phyloP scores from a whole-genome alignment of 2,888 invertebrate species.

The Agonopterix heracliana region DNA sequence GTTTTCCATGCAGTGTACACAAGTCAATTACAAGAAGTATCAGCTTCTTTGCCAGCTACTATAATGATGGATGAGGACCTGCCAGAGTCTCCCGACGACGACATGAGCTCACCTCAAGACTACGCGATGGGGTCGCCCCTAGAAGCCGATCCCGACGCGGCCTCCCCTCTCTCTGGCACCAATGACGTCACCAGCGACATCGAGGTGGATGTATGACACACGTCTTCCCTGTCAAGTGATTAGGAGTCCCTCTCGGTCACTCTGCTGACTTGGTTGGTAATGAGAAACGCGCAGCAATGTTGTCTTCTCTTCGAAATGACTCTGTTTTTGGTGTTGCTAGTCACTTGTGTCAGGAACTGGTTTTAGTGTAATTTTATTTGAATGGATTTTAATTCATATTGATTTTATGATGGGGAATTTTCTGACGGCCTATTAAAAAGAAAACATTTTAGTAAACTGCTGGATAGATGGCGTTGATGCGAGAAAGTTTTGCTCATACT shows the following conservation, averaged over 20 bases:
- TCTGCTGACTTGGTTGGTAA: slow-evolving; percentile 1
- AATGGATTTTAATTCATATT: no score
- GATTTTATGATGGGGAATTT: no score
- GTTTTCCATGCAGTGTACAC: slow-evolving; percentile 51
- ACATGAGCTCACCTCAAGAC: slow-evolving; percentile 55
- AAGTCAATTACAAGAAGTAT: slow-evolving; percentile 65
- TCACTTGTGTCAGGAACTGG: slow-evolving; percentile 40
- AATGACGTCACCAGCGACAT: slow-evolving; percentile 56
- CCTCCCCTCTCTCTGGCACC: slow-evolving; percentile 45
- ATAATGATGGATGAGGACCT: slow-evolving; percentile 72
- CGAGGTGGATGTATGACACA: slow-evolving; percentile 69
- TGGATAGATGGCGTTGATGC: no score
- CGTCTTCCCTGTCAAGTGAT: slow-evolving; percentile 40
- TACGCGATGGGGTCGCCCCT: slow-evolving; percentile 36
- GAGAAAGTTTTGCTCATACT: no score
- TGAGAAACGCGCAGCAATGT: neutral
- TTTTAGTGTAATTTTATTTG: slow-evolving; percentile 21
- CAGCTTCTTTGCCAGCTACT: slow-evolving; percentile 67
- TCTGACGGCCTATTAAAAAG: no score
- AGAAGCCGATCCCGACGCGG: slow-evolving; percentile 25
- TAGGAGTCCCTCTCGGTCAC: slow-evolving; percentile 28
- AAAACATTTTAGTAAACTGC: no score
- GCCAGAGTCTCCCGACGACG: slow-evolving; percentile 49
- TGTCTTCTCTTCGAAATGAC: neutral
- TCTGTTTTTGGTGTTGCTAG: slow-evolving; percentile 27